Evolutionary conservation across 2,797 vertebrate genomes (phyloP).

Genomic region (Acanthis flammea): DNA sequence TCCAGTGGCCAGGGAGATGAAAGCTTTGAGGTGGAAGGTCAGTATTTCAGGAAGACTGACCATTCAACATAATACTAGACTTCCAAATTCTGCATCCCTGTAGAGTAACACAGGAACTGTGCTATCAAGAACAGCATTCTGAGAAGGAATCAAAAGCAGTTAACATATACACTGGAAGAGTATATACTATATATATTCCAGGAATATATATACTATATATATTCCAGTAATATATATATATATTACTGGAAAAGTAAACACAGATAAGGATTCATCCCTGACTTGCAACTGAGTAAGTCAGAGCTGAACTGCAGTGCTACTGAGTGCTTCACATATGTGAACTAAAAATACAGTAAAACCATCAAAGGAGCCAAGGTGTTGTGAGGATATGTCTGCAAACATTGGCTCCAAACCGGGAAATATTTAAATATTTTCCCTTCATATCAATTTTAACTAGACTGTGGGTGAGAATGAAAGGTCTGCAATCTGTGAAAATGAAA

Average conservation of each 20-base stretch:
- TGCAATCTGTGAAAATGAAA: slow-evolving; percentile 23
- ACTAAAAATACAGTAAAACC: neutral
- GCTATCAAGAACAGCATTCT: neutral
- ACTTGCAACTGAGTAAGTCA: neutral
- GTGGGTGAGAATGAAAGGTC: slow-evolving; percentile 19
- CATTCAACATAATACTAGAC: neutral
- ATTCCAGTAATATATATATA: no score
- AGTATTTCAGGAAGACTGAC: neutral
- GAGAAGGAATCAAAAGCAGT: neutral
- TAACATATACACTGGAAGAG: neutral
- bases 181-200: neutral
- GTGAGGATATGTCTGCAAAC: neutral
- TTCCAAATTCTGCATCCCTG: neutral
- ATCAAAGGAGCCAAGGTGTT: neutral
- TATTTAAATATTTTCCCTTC: slow-evolving; percentile 8
- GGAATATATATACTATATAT: no score
- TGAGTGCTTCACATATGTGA: neutral
- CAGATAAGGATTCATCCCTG: neutral
- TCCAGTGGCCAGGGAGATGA: neutral
- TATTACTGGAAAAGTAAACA: neutral
- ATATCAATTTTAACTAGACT: neutral
- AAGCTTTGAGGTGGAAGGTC: neutral
- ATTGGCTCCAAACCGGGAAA: neutral
- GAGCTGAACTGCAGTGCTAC: neutral
- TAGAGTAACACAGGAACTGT: neutral